Base-by-base conservation (phyloP, 1,140 invertebrate species). In the Drosophila bifasciata region DNA sequence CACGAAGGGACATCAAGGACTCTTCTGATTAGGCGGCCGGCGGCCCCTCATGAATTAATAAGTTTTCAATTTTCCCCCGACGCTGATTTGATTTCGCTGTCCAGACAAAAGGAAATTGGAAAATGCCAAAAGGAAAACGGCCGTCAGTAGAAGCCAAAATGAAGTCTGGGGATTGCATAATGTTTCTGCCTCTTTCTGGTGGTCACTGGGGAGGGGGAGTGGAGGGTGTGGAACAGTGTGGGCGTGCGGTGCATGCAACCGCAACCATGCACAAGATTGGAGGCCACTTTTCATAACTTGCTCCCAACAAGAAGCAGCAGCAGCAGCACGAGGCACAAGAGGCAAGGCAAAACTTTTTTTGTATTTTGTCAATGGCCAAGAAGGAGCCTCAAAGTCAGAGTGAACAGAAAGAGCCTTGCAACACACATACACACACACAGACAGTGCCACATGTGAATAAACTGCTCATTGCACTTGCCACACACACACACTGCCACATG, bases 11-110 rank as follows among this genome's bases (percentile, higher is more conserved):
- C 32, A 36, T 13, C 11, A 36, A 36, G 32, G 32, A 83, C 67
- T 66, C 75, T 64, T 63, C 74, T 67, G 68, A 76, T 88, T 83
- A 88, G 78, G 32, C 32, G 32, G 11, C 3, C 32, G 32, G 1
- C 80, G 73, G 48, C 45, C 56, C 17, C 84, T 84, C 84, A 88
- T 88, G 83, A 77, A 88, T 88, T 89, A 88, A 68, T 89, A 86
- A 88, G 72, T 59, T 89, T 88, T 88, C 84, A 83, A 88, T 88
- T 89, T 86, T 40, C 80, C 59, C 32, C 32, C 32, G 32, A 73
- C 74, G 79, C 71, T 88, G 88, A 88, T 88, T 89, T 88, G 84
- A 88, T 83, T 86, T 70, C 32, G 64, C 64, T 48, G 40, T 59
- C 55, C 16, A 75, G 49, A 36, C 23, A 36, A 36, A 36, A 32